Base-by-base conservation (phyloP, 1,140 invertebrate species). In the Sitophilus oryzae region DNA sequence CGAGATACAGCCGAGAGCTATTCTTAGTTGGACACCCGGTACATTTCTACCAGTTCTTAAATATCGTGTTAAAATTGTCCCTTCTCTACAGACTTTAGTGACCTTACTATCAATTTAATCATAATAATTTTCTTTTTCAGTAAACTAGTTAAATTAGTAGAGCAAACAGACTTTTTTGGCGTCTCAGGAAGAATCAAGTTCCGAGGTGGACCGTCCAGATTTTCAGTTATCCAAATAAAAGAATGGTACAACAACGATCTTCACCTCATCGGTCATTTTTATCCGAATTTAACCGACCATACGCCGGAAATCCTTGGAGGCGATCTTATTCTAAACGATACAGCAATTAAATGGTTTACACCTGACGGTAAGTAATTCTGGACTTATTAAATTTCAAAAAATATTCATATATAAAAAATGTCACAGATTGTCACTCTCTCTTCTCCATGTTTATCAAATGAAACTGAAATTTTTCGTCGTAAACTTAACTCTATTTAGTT, bases 101-200 rank as follows among this genome's bases (percentile, higher is more conserved):
- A 35, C n/a, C 1, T 36, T 9, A 16, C 25, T 1, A 16, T 50
- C 14, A 35, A 50, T 10, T 18, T 15, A 6, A 15, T 15, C n/a
- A 8, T 47, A 45, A n/a, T 23, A 45, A 44, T 46, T 25, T 52
- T 49, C 14, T 58, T 52, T 73, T 73, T 16, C 41, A 77, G 77
- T 38, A 70, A 75, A 55, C 69, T 82, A 15, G 76, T 77, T 0
- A 66, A 79, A 16, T 67, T 82, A 3, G 76, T 84, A 23, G 67
- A 74, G 36, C 65, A 75, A 45, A 85, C 83, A 0, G 77, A 86
- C 62, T 91, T 91, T 64, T 65, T 80, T 20, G 89, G 89, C 2
- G 84, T 91, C 0, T 89, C 88, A 1, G 89, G 89, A 0, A 72
- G 76, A 25, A 83, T 92, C 2, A 77, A 79, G 52, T 92, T 91